Evolutionary conservation across 2,888 invertebrate genomes (phyloP).

Genomic region (Melanostoma mellinum): DNA sequence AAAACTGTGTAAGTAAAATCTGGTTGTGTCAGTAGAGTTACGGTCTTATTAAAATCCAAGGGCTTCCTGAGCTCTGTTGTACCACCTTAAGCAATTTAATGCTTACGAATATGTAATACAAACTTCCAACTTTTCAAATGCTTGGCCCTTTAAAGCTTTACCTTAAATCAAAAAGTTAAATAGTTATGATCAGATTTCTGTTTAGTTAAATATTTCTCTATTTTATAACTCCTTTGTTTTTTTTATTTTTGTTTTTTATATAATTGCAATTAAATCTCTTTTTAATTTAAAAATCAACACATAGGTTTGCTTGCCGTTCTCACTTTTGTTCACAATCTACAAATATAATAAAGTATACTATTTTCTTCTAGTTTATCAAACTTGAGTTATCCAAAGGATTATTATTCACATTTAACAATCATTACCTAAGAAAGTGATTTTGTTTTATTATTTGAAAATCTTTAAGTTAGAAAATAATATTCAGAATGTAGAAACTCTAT

Average conservation of each 20-base stretch:
- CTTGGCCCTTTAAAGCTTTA: no score
- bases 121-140: no score
- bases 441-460: constrained; percentile 13
- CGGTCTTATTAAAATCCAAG: no score
- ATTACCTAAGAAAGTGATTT: constrained; percentile 53
- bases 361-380: constrained; percentile 58
- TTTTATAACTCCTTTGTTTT: constrained; percentile 52
- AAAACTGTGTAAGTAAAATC: no score
- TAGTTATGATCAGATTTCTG: background rate
- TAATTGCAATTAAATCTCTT: constrained; percentile 55
- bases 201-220: constrained; percentile 70
- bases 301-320: constrained; percentile 39
- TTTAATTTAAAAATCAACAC: constrained; percentile 66
- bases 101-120: no score
- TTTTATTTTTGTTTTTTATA: constrained; percentile 32
- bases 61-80: no score
- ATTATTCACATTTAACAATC: constrained; percentile 67
- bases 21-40: no score
- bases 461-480: constrained; percentile 61
- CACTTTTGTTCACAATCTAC: constrained; percentile 63
- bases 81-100: no score
- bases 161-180: no score
- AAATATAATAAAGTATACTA: constrained; percentile 70
- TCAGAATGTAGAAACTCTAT: constrained; percentile 43
- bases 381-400: constrained; percentile 64